A percentile compares a stretch with the other conserved stretches of the same genome.
Conservation (phyloP, 2,797 vertebrate genomes). For the Mareca penelope region DNA sequence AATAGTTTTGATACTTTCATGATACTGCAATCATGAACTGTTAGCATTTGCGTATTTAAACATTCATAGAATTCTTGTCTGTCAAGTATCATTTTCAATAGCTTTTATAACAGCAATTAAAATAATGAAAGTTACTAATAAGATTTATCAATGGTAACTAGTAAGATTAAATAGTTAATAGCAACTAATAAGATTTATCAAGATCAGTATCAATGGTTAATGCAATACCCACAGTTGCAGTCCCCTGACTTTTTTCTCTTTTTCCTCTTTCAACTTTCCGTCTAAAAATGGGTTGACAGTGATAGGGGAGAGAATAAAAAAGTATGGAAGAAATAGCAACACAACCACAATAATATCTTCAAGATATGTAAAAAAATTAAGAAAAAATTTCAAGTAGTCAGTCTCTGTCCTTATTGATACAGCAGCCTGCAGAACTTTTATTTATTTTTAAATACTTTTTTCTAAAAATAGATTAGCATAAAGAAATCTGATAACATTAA, state of each 20-base stretch:
- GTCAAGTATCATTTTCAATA: neutral
- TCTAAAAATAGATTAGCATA: neutral
- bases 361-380: neutral
- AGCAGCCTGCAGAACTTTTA: neutral
- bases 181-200: neutral
- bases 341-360: neutral
- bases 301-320: neutral
- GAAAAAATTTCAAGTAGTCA: neutral
- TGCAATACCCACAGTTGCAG: neutral
- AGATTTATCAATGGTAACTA: neutral
- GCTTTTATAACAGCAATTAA: neutral
- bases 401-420: neutral
- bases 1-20: slow-evolving; percentile 1
- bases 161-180: neutral
- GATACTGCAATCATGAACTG: neutral
- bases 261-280: neutral
- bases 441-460: neutral
- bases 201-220: neutral
- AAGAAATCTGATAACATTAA: neutral
- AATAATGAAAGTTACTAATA: neutral
- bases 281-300: neutral
- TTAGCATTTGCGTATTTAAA: neutral
- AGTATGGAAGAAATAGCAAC: neutral
- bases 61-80: neutral
- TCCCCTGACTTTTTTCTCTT: neutral